Evolutionary conservation across 1,140 invertebrate species (phyloP), one percentile per base, ranked within the genome.

Genomic region (Musca domestica): DNA sequence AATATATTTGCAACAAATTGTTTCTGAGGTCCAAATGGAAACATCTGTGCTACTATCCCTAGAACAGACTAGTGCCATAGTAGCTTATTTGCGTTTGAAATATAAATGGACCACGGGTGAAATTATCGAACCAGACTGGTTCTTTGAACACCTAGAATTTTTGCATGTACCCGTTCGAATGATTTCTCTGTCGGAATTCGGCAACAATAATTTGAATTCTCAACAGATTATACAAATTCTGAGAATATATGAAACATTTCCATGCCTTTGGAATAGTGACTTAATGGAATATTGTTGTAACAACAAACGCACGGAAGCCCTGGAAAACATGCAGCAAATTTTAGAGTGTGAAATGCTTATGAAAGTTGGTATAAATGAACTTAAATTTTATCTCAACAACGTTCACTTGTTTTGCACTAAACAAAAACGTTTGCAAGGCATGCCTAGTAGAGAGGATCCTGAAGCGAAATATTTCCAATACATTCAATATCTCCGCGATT

Each of bases 241-340:
- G 20, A 9, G 20, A 20, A 61, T 41, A 2, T 61, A 61, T 30
- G 17, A 30, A 20, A 9, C 7, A 34, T 41, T 61, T 9, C 56
- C 56, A 61, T 17, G 20, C 41, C 27, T 61, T 1, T 61, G 56
- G 56, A 61, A 61, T 20, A 34, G 27, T 2, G 34, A 61, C 41
- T 30, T 61, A 34, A 34, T 41, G 19, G 56, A 61, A 19, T 17
- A 61, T 17, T 17, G 19, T 61, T 61, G 56, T n/a, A 22, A 61
- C 17, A 61, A 61, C 15, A 61, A 61, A 34, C 56, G 56, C 0
- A n/a, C n/a, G 2, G 56, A 61, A 4, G 34, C n/a, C 20, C 9
- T 61, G 20, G 6, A 19, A 14, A 19, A 61, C n/a, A 61, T 61
- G 56, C 12, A 20, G 14, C n/a, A 61, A 7, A 2, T 34, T 2